Percentiles rank a stretch among this genome's conserved stretches.
phyloP scores from a whole-genome alignment of 2,113 vertebrate genomes.

The Eptatretus burgeri region DNA sequence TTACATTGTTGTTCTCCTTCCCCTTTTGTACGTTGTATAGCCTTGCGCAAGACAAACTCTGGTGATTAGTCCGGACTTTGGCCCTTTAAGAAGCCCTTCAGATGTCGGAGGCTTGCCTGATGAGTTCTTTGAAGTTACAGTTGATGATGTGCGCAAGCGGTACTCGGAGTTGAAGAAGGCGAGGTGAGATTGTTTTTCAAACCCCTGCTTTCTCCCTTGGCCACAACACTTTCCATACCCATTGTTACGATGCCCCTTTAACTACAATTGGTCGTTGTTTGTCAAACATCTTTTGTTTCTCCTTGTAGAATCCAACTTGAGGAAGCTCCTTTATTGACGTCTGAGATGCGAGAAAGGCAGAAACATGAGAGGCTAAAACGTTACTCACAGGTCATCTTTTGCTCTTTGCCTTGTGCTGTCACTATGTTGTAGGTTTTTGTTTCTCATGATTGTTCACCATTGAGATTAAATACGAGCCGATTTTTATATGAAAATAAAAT shows the following conservation, averaged over 20 bases:
- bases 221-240: background rate
- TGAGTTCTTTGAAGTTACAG: slow-evolving; percentile 70
- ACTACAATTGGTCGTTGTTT: background rate
- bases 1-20: no score
- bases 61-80: no score
- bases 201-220: background rate
- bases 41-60: no score
- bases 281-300: background rate
- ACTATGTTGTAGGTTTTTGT: no score
- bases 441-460: no score
- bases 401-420: no score
- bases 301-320: slow-evolving; percentile 37
- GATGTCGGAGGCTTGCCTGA: slow-evolving; percentile 29
- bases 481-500: no score
- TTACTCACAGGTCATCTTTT: slow-evolving; percentile 41
- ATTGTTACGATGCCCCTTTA: background rate
- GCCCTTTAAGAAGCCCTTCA: no score
- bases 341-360: slow-evolving; percentile 32
- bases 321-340: slow-evolving; percentile 55
- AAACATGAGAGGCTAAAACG: slow-evolving; percentile 43
- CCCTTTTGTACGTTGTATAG: no score
- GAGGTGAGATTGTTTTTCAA: slow-evolving; percentile 22
- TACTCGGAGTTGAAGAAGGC: slow-evolving; percentile 65
- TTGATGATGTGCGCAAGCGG: slow-evolving; percentile 63
- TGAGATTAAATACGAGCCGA: no score